Conservation (phyloP, 2,797 vertebrate genomes). For the Pipistrellus kuhlii region DNA sequence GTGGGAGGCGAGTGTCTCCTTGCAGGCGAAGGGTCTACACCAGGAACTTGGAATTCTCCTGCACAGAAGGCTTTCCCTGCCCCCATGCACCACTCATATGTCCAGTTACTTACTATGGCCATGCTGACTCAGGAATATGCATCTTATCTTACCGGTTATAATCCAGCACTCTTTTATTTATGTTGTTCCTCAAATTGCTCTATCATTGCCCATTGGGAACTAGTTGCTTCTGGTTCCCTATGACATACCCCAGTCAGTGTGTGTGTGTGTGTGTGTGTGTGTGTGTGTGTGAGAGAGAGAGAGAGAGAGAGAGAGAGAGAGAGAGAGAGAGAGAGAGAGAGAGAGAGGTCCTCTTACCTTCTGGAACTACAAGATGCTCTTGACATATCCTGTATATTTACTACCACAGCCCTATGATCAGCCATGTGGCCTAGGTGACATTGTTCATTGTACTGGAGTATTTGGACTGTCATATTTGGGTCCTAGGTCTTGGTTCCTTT, state of each 20-base stretch:
- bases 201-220: background rate
- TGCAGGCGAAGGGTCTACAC: background rate
- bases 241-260: accelerated
- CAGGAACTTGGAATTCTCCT: background rate
- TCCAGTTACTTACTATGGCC: background rate
- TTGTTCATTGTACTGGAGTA: background rate
- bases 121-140: background rate
- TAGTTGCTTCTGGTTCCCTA: background rate
- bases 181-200: background rate
- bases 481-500: background rate
- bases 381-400: background rate
- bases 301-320: no score
- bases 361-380: background rate
- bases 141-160: background rate
- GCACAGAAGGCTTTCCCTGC: background rate
- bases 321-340: no score
- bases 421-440: background rate
- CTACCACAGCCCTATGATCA: background rate
- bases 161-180: background rate
- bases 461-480: no score
- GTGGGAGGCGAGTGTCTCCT: accelerated
- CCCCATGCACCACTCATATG: background rate
- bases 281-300: background rate
- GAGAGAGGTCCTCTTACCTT: background rate
- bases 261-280: background rate